Evolutionary conservation across 2,797 vertebrate genomes (phyloP), one percentile per base, ranked within the genome.

Genomic region (Apogon talboti): DNA sequence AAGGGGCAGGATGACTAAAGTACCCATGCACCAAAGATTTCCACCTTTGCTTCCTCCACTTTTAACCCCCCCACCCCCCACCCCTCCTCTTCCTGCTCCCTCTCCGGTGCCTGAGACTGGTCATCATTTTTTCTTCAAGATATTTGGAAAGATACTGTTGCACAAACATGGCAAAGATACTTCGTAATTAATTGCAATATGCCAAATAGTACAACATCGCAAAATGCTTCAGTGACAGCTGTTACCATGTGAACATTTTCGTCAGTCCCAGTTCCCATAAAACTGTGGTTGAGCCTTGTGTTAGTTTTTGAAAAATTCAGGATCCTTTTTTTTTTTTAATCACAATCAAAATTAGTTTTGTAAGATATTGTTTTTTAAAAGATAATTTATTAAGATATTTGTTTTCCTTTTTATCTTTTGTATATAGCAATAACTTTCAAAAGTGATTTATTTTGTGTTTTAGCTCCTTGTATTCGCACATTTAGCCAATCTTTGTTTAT

Each of bases 301-400:
- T 73, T 81, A 80, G 75, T 79, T 67, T 71, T 76, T 66, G 42
- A 74, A 79, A 78, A 67, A 81, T 83, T 89, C 84, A 92, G 87
- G 89, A 91, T 88, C 74, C 82, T 42, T 35, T 35, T 35, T 35
- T 35, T 35, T 35, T 35, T 10, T 10, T 35, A 3, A 79, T 79
- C 78, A 82, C 79, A 88, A 87, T 90, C 82, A 84, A 83, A 89
- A 67, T 68, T 87, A 92, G 87, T 77, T 83, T 89, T 92, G 89
- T 93, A 92, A 92, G 86, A 91, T 90, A 91, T 87, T 88, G 83
- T 89, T 92, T 90, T 87, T 90, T 87, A 76, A 84, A 87, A 88
- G 81, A 90, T 94, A 92, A 94, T 91, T 94, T 93, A 93, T 93
- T 90, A 81, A 89, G 79, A 87, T 78, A 64, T 91, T 87, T 78